Evolutionary conservation across 2,113 vertebrate species (phyloP).

Genomic region (Thomomys bottae): DNA sequence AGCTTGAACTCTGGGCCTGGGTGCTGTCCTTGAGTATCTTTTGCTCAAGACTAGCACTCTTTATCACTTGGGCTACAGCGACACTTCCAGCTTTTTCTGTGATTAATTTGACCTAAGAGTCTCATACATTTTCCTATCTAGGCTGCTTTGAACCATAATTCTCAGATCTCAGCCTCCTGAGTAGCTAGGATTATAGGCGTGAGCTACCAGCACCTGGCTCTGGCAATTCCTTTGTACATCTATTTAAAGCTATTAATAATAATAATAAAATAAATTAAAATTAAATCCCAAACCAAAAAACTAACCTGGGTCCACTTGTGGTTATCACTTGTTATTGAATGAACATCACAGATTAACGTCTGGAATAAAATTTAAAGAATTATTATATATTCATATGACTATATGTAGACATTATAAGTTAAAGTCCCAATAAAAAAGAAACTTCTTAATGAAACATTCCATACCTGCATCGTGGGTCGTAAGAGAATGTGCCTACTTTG

Average conservation of each 20-base stretch:
- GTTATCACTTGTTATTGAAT: constrained; percentile 98
- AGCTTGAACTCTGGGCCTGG: no score
- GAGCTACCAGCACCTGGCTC: no score
- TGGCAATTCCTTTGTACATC: no score
- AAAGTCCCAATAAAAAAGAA: constrained; percentile 41
- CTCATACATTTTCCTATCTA: no score
- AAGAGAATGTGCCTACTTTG: constrained; percentile 96
- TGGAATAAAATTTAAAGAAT: constrained; percentile 77
- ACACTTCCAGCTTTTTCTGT: no score
- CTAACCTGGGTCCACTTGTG: constrained; percentile 99
- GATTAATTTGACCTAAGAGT: no score
- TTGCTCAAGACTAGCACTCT: no score
- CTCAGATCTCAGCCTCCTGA: no score
- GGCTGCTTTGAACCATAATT: no score
- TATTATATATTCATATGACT: neutral
- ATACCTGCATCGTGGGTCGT: constrained; percentile 98
- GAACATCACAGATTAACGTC: constrained; percentile 98
- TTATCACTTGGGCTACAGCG: no score
- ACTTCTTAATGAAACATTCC: neutral
- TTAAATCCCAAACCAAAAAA: neutral
- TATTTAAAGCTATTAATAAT: no score
- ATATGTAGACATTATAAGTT: constrained; percentile 35
- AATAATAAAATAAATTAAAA: constrained; percentile 18
- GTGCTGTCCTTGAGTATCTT: neutral
- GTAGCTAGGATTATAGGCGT: no score